phyloP scores from a whole-genome alignment of 2,113 vertebrate species.

The Leptosomus discolor region DNA sequence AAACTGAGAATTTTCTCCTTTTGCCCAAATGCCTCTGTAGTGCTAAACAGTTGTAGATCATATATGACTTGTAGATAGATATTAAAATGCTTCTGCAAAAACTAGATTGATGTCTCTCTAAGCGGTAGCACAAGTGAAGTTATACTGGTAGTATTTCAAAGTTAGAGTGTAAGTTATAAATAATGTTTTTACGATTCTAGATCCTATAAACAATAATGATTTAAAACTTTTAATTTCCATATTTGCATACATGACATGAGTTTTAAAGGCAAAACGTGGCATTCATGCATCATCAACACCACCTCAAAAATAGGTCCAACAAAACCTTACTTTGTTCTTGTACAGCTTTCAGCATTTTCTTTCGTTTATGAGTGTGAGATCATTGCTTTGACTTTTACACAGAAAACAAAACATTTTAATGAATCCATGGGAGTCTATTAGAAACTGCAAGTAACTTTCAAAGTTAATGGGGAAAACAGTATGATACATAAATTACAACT shows the following conservation, averaged over 20 bases:
- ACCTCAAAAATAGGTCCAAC: background rate
- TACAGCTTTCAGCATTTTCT: background rate
- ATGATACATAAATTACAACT: background rate
- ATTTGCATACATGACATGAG: accelerated
- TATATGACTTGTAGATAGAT: background rate
- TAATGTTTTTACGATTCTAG: background rate
- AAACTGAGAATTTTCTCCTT: background rate
- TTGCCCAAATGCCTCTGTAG: background rate
- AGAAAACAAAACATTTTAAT: background rate
- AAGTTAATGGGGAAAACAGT: background rate
- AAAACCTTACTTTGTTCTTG: background rate
- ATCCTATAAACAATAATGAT: background rate
- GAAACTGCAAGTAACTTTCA: background rate
- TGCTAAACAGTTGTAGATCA: background rate
- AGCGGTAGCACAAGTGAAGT: background rate
- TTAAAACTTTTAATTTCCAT: background rate
- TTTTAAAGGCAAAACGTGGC: background rate
- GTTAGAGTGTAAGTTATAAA: background rate
- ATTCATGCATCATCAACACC: background rate
- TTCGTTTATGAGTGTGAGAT: background rate
- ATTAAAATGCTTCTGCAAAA: background rate
- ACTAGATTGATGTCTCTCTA: background rate
- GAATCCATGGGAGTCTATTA: background rate
- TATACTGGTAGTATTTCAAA: background rate
- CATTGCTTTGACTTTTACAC: background rate